Conservation (phyloP, 2,797 vertebrate species). For the Intellagama lesueurii region DNA sequence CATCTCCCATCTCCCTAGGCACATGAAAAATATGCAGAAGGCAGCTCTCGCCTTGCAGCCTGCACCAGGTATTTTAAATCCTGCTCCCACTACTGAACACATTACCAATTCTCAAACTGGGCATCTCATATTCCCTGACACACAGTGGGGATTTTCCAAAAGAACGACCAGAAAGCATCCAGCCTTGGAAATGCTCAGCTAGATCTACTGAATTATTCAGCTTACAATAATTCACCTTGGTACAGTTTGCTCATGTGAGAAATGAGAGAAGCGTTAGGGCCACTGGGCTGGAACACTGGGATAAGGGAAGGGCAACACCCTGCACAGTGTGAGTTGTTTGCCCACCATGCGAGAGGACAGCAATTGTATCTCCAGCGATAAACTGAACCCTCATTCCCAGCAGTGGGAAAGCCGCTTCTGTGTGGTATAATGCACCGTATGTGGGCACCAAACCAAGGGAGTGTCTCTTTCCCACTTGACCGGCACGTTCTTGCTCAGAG, state of each 20-base stretch:
- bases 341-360: slow-evolving; percentile 38
- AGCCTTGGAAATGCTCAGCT: slow-evolving; percentile 55
- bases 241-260: slow-evolving; percentile 62
- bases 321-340: slow-evolving; percentile 34
- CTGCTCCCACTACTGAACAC: background rate
- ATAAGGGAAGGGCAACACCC: slow-evolving; percentile 53
- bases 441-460: too few species aligned
- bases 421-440: background rate
- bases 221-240: slow-evolving; percentile 66
- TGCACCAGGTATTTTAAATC: background rate
- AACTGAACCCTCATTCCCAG: background rate
- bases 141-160: slow-evolving; percentile 20
- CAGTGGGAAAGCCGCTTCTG: too few species aligned
- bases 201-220: slow-evolving; percentile 72
- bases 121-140: background rate
- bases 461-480: background rate
- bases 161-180: slow-evolving; percentile 51
- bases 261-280: slow-evolving; percentile 68
- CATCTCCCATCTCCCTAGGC: background rate
- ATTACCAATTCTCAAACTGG: background rate
- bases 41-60: background rate
- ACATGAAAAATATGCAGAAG: background rate
- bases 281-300: slow-evolving; percentile 67
- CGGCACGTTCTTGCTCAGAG: background rate
- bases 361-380: slow-evolving; percentile 41